Evolutionary conservation across 2,797 vertebrate genomes (phyloP).

Genomic region (Setipinna tenuifilis): DNA sequence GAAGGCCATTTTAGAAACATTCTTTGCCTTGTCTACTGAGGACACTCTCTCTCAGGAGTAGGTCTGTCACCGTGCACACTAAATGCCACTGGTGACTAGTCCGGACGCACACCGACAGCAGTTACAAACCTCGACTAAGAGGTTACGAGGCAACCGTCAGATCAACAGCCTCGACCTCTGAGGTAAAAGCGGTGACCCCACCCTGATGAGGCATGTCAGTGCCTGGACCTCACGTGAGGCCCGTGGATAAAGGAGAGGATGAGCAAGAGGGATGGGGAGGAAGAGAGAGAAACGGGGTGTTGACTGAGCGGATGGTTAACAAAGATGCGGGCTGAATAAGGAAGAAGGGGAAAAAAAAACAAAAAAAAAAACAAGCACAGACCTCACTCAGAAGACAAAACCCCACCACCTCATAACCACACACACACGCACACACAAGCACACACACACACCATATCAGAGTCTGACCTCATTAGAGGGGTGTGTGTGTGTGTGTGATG

Average conservation of each 20-base stretch:
- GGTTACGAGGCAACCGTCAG: background rate
- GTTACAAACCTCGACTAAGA: background rate
- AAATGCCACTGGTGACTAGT: background rate
- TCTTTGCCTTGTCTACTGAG: background rate
- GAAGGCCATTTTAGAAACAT: background rate
- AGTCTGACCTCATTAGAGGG: too few relatives aligned
- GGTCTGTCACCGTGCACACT: background rate
- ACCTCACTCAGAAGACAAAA: background rate
- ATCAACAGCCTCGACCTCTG: background rate
- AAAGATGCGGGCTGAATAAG: background rate
- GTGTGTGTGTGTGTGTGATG: too few relatives aligned
- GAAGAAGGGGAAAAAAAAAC: too few relatives aligned
- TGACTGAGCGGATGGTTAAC: background rate
- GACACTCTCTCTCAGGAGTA: background rate
- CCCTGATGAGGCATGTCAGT: constrained; percentile 25
- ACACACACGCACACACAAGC: constrained; percentile 46
- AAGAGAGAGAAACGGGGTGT: constrained; percentile 45
- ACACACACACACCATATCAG: background rate
- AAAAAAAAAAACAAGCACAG: background rate
- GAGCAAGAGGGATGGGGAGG: constrained; percentile 29
- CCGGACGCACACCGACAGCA: background rate
- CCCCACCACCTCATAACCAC: background rate
- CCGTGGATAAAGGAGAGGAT: background rate
- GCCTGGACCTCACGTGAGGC: constrained; percentile 1
- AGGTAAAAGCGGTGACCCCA: constrained; percentile 29